Evolutionary conservation across 2,888 invertebrate genomes (phyloP).

Genomic region (Pristionchus exspectatus): DNA sequence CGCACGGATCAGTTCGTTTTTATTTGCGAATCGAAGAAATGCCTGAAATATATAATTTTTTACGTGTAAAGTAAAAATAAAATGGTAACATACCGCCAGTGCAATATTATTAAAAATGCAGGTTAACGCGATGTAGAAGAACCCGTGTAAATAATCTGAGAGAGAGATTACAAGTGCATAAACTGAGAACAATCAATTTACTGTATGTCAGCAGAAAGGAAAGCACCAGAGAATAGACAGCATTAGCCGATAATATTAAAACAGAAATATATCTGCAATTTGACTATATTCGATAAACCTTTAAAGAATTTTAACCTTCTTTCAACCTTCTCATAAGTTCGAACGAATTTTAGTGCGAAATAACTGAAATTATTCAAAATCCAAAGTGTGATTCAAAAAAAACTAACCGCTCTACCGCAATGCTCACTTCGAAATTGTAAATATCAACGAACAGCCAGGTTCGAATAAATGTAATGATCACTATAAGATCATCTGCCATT

Average conservation of each 20-base stretch:
- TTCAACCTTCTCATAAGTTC: conserved; percentile 1
- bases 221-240: not conserved
- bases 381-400: not conserved
- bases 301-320: not conserved
- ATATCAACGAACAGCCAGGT: not conserved
- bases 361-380: not conserved
- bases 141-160: conserved; percentile 20
- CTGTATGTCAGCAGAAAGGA: not conserved
- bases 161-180: not conserved
- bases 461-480: not conserved
- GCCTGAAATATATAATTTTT: not conserved
- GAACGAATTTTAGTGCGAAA: not conserved
- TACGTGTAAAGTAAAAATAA: not conserved
- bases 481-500: not conserved
- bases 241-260: not conserved
- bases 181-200: not conserved
- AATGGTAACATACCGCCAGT: not conserved
- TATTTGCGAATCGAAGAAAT: not conserved
- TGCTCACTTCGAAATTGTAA: conserved; percentile 30
- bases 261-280: not conserved
- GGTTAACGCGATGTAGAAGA: not conserved
- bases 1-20: not conserved
- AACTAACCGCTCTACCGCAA: not conserved
- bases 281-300: not conserved
- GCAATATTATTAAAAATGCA: not conserved